A percentile compares a stretch with the other conserved stretches of the same genome.
These are phyloP conservation scores for Carettochelys insculpta DNA, from an alignment of 2,113 vertebrate species.

Conservation along the genomic window DNA sequence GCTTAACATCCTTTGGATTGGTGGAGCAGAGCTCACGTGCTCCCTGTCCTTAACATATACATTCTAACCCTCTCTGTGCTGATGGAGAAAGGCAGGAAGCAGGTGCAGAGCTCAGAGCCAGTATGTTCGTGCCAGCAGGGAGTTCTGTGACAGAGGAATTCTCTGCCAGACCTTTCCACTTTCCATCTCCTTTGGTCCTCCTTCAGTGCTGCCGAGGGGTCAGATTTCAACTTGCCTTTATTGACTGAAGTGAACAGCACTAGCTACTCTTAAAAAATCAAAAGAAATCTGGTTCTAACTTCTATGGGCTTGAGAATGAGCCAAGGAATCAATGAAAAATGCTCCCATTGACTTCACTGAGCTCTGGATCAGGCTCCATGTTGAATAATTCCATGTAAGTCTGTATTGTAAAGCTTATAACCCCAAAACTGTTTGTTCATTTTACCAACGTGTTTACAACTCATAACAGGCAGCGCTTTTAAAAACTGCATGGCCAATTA, in stretches of 20 bases:
- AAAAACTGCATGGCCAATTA: constrained; percentile 9
- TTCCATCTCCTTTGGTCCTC: neutral
- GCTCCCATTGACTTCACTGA: neutral
- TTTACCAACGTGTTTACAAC: constrained; percentile 22
- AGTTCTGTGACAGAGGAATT: neutral
- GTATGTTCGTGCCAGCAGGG: neutral
- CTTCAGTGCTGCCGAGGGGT: neutral
- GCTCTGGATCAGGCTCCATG: neutral
- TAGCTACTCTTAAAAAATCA: neutral
- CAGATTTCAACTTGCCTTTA: neutral
- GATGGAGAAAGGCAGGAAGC: neutral
- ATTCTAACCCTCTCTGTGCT: fast-evolving
- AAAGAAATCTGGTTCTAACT: neutral
- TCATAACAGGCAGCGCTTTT: neutral
- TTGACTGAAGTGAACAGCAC: neutral
- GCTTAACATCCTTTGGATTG: fast-evolving
- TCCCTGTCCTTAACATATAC: neutral
- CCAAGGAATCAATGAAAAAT: neutral
- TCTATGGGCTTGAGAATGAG: neutral
- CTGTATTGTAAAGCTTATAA: neutral
- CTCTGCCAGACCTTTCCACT: neutral
- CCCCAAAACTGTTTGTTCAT: neutral
- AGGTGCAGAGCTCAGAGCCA: neutral
- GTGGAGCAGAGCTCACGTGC: neutral
- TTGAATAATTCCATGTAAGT: neutral